A percentile compares a stretch with the other conserved stretches of the same genome.
Evolutionary conservation across 2,797 vertebrate species (phyloP).

Genomic region (Ibycter americanus): DNA sequence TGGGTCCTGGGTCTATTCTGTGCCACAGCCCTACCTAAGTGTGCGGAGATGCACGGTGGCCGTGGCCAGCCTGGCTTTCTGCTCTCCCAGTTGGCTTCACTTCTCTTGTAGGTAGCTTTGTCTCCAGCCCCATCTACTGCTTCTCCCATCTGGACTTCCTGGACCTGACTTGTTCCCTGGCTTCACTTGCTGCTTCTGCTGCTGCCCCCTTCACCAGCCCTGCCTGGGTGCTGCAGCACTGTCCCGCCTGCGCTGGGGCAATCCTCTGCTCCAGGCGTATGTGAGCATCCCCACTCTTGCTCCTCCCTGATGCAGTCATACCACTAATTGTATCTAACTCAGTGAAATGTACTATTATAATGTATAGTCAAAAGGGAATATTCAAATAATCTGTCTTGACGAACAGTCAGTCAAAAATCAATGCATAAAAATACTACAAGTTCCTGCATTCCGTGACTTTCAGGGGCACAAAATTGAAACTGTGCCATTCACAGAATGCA

Average conservation of each 20-base stretch:
- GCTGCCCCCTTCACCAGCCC: not conserved
- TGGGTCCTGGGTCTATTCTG: not conserved
- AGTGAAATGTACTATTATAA: not conserved
- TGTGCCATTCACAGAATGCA: not conserved
- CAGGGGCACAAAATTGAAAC: not conserved
- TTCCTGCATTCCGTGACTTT: not conserved
- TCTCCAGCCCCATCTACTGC: not conserved
- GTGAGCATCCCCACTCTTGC: rapidly evolving
- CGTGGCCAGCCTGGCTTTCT: not conserved
- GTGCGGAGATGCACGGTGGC: rapidly evolving
- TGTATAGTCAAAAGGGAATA: not conserved
- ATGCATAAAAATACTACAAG: not conserved
- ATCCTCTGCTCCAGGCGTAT: not conserved
- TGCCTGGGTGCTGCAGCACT: rapidly evolving
- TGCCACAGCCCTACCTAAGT: rapidly evolving
- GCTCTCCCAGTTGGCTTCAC: not conserved
- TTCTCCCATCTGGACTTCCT: not conserved
- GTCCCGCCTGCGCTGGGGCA: rapidly evolving
- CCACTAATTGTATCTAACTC: not conserved
- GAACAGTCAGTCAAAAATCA: not conserved
- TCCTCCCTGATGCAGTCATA: not conserved
- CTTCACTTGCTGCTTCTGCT: not conserved
- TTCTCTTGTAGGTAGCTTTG: not conserved
- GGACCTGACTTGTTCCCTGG: not conserved
- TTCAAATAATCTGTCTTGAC: not conserved